Evolutionary conservation across 2,113 vertebrate species (phyloP).

Genomic region (Ciconia maguari): DNA sequence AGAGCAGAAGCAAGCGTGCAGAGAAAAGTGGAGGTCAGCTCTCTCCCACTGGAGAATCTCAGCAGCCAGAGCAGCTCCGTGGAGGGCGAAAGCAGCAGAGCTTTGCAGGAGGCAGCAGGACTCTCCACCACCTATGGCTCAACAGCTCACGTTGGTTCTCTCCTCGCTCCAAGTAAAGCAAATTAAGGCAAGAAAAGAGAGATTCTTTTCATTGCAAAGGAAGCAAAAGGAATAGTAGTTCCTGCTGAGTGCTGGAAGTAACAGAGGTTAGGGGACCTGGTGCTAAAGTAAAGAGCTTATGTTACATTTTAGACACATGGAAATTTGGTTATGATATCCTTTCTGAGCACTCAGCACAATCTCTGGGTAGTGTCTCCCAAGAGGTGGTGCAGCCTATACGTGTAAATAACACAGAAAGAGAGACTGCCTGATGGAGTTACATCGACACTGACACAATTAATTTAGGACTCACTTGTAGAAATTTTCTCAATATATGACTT

Average conservation of each 20-base stretch:
- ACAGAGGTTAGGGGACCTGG: too few species aligned
- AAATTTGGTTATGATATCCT: not conserved
- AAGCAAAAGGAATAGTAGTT: not conserved
- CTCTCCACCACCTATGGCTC: not conserved
- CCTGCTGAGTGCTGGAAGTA: not conserved
- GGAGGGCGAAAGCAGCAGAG: not conserved
- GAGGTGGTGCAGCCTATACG: not conserved
- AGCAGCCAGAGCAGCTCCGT: not conserved
- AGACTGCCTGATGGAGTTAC: not conserved
- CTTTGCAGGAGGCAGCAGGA: not conserved
- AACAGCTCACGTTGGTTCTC: not conserved
- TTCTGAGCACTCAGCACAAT: not conserved
- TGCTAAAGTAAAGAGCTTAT: not conserved
- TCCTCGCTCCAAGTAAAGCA: not conserved
- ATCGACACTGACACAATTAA: not conserved
- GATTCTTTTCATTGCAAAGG: not conserved
- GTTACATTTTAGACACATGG: not conserved
- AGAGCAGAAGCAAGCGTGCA: not conserved
- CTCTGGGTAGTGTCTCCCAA: not conserved
- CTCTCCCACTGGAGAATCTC: fast-evolving
- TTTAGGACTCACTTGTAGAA: not conserved
- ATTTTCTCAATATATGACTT: not conserved
- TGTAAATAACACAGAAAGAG: not conserved
- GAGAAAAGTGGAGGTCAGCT: not conserved
- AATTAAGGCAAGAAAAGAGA: not conserved